Evolutionary conservation across 1,140 invertebrate species (phyloP), one percentile per base, ranked within the genome.

Genomic region (Drosophila biarmipes): DNA sequence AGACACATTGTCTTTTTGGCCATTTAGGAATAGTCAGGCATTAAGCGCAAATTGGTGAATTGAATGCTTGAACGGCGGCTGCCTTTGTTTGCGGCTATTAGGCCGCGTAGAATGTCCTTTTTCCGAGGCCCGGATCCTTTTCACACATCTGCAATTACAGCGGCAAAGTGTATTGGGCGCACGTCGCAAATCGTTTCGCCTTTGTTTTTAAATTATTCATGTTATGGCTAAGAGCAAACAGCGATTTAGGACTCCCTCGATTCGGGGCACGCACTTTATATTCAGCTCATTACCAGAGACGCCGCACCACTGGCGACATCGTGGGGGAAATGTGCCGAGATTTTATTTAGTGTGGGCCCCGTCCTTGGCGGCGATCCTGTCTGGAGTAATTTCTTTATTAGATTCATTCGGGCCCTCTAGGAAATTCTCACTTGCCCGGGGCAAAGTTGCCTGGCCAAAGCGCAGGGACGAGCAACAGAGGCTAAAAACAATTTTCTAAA

Each of bases 321-420:
- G 61, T 48, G 17, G 48, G 34, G 34, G n/a, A 27, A 64, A 42
- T 55, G 38, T 46, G 45, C 42, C 58, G 35, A 71, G 55, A 59
- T 81, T 80, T 68, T 54, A 64, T 80, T 80, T 75, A 43, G 66
- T 66, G 54, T 52, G 48, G 78, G 46, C 78, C 40, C 57, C 71
- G 57, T 73, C 66, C 78, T 89, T 72, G 43, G 51, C 29, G 42
- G 59, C 45, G 12, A 24, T 57, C 49, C 64, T 73, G 72, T 84
- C 79, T 84, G 57, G 68, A 81, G 85, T 89, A 89, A 89, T 89
- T 89, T 90, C 85, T 89, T 89, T 90, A 89, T 89, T 89, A 78
- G 84, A 89, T 84, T 84, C 78, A 78, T 85, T 85, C 49, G 42
- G 56, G 58, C 56, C 57, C 73, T 49, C 49, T 31, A 72, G 80